Base-by-base conservation (phyloP, 2,888 invertebrate genomes). In the Mesoligia furuncula region DNA sequence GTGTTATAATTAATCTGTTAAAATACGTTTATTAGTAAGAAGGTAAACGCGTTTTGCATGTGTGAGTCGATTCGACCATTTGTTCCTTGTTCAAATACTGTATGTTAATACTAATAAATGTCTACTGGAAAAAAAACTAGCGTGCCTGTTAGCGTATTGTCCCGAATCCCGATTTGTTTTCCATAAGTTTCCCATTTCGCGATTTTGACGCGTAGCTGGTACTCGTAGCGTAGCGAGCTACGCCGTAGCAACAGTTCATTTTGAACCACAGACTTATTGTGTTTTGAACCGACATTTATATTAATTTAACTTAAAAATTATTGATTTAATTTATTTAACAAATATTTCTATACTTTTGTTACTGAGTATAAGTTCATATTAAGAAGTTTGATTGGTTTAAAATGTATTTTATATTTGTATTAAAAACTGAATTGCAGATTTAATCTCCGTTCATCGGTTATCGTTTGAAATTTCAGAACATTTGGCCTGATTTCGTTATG, bases 171-270 rank as follows among this genome's bases (percentile, higher is more conserved):
- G 15, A 66, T 9, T 39, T 45, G 13, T 67, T 27, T 20, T 4
- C 20, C 20, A 66, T 42, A 24, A 9, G 8, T 27, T 42, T 42
- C 8, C 17, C 42, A 15, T 24, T 42, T 74, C n/a, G 57, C 20
- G 36, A 71, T 39, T 48, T 48, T 27, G 59, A 20, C 27, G 20
- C 48, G 39, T 51, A 67, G 67, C 9, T 20, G 13, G n/a, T 20
- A 13, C 36, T n/a, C 48, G 66, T 66, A 65, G 65, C 36, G 31
- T 74, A 61, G 59, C 73, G 61, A 73, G 73, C 75, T 65, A 76
- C 76, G 76, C 68, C 61, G n/a, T 61, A 68, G 59, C 59, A 31
- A 17, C 5, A 31, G 13, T 48, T 27, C 13, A 48, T 39, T 36
- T 67, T 42, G 31, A 31, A 31, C 31, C 31, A 31, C 31, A 31